These are phyloP conservation scores for Podabrus alpinus DNA, from an alignment of 2,888 invertebrate species.

Conservation along the genomic window DNA sequence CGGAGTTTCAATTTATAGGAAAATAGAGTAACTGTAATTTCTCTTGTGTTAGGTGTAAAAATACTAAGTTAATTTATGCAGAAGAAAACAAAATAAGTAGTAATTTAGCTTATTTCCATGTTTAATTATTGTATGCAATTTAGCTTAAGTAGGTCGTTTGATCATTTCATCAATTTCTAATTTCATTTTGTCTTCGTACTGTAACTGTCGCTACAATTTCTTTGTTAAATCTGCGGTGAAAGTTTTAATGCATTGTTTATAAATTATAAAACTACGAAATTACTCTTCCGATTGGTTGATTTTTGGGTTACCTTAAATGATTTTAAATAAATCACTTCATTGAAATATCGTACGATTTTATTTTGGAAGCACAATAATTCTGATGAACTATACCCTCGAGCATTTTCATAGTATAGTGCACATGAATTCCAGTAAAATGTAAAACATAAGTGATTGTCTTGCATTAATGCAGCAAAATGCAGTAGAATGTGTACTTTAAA, in stretches of 20 bases:
- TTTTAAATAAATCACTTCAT: background rate
- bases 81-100: background rate
- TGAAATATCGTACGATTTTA: background rate
- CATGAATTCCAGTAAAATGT: background rate
- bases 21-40: background rate
- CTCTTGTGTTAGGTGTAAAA: background rate
- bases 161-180: conserved; percentile 31
- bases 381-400: background rate
- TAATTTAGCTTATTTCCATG: background rate
- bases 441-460: background rate
- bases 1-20: background rate
- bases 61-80: background rate
- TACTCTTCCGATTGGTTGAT: conserved; percentile 19
- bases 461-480: background rate
- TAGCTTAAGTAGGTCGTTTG: conserved; percentile 26
- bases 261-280: conserved; percentile 21
- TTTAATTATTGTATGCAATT: conserved; percentile 1
- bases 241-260: conserved; percentile 29
- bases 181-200: conserved; percentile 25
- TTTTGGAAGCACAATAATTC: background rate
- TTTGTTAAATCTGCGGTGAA: conserved; percentile 24
- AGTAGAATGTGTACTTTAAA: background rate
- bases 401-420: background rate
- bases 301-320: conserved; percentile 9
- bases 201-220: conserved; percentile 22